phyloP scores from a whole-genome alignment of 2,888 invertebrate genomes.

The Phlogophora meticulosa region DNA sequence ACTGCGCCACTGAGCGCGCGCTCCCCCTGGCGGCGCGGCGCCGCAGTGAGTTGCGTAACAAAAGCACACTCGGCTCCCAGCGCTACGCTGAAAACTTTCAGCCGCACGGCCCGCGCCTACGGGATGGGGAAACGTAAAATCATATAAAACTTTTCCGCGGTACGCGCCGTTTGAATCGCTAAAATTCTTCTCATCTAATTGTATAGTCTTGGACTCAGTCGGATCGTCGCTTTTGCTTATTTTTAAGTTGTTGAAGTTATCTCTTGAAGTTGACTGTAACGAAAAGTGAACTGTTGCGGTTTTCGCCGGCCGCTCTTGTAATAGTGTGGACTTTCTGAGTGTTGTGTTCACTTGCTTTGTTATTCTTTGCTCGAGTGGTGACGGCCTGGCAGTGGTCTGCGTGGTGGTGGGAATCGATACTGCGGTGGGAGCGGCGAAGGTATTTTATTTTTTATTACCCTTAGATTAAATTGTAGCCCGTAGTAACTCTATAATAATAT shows the following conservation, averaged over 20 bases:
- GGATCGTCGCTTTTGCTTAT: constrained; percentile 73
- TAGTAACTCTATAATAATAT: constrained; percentile 15
- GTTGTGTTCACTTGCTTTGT: constrained; percentile 87
- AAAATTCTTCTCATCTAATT: constrained; percentile 62
- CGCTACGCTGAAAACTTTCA: constrained; percentile 88
- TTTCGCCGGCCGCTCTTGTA: constrained; percentile 79
- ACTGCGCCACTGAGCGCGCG: constrained; percentile 89
- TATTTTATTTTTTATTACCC: constrained; percentile 77
- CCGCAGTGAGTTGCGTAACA: constrained; percentile 90
- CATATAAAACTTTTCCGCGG: constrained; percentile 87
- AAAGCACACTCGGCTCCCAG: constrained; percentile 87
- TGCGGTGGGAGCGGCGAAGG: constrained; percentile 88
- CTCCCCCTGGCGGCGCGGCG: constrained; percentile 89
- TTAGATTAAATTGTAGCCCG: constrained; percentile 50
- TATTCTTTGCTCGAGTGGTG: constrained; percentile 86
- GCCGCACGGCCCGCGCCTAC: constrained; percentile 83
- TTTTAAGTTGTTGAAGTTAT: constrained; percentile 81
- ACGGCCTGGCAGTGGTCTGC: constrained; percentile 79
- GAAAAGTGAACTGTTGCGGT: constrained; percentile 81
- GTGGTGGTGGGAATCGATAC: constrained; percentile 88
- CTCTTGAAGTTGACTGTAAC: constrained; percentile 78
- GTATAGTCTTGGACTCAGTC: constrained; percentile 59
- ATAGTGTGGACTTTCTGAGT: constrained; percentile 82
- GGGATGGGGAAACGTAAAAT: constrained; percentile 84
- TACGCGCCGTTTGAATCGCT: constrained; percentile 72